A percentile compares a stretch with the other conserved stretches of the same genome.
phyloP scores from a whole-genome alignment of 2,113 vertebrate genomes.

The Neolamprologus devosi region DNA sequence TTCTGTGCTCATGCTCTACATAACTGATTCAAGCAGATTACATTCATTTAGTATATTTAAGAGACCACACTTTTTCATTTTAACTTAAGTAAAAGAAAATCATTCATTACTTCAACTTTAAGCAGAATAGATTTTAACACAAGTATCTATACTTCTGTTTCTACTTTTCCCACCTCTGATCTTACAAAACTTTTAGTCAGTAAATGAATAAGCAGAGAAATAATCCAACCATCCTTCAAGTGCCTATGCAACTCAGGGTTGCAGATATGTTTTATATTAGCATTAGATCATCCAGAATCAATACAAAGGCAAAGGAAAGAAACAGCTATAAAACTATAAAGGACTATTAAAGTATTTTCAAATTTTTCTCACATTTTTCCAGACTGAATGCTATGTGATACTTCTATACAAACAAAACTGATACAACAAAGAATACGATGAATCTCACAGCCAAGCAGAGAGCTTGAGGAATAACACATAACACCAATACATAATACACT shows the following conservation, averaged over 20 bases:
- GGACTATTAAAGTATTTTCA: not conserved
- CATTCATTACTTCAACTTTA: not conserved
- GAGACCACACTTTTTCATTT: not conserved
- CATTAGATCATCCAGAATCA: not conserved
- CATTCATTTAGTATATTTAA: not conserved
- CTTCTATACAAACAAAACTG: not conserved
- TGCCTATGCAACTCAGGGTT: not conserved
- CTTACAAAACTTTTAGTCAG: not conserved
- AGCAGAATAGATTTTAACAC: not conserved
- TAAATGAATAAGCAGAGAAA: not conserved
- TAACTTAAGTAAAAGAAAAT: not conserved
- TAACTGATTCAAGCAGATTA: not conserved
- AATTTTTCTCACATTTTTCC: not conserved
- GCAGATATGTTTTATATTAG: not conserved
- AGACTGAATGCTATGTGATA: not conserved
- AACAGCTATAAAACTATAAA: not conserved
- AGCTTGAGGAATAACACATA: not conserved
- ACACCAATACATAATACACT: not conserved
- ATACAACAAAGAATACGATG: not conserved
- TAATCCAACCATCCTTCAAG: not conserved
- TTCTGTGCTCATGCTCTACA: not conserved
- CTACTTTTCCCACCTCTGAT: not conserved
- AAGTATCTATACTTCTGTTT: not conserved
- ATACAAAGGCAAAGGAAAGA: not conserved
- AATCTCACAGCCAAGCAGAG: not conserved